These are phyloP conservation scores for Nasonia longicornis DNA, from an alignment of 1,140 invertebrate genomes.

Conservation along the genomic window DNA sequence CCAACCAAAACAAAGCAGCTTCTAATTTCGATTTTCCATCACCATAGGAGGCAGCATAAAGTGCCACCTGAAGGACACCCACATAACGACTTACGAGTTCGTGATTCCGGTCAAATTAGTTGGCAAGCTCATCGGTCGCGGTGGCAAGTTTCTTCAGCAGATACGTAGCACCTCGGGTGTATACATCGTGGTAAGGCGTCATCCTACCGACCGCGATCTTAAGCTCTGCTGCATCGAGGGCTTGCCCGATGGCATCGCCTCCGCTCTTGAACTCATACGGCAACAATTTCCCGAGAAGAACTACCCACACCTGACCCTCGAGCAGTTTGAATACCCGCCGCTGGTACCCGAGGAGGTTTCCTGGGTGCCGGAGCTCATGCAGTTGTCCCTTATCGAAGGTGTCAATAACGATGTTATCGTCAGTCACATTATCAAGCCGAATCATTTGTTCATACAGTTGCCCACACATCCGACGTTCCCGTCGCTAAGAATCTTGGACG, in stretches of 20 bases:
- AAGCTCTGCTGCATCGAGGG: conserved; percentile 90
- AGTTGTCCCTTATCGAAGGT: conserved; percentile 87
- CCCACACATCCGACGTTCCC: conserved; percentile 93
- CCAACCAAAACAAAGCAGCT: neutral
- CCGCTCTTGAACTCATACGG: conserved; percentile 85
- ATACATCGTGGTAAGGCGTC: conserved; percentile 81
- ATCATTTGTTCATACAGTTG: conserved; percentile 93
- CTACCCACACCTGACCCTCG: conserved; percentile 83
- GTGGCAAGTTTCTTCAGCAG: conserved; percentile 83
- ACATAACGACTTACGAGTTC: conserved; percentile 77
- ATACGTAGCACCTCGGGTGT: conserved; percentile 85
- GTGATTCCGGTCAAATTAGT: conserved; percentile 83
- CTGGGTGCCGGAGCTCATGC: conserved; percentile 61
- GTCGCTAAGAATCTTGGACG: conserved; percentile 81
- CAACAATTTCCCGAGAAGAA: conserved; percentile 84
- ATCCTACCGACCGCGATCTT: conserved; percentile 76
- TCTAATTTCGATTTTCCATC: conserved; percentile 47
- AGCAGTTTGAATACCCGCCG: conserved; percentile 74
- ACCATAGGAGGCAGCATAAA: conserved; percentile 73
- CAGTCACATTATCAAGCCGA: conserved; percentile 84
- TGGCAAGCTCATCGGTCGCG: conserved; percentile 88
- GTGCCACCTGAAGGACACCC: conserved; percentile 65
- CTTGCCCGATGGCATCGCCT: conserved; percentile 80
- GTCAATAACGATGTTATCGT: conserved; percentile 94
- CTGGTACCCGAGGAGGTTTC: conserved; percentile 58